Evolutionary conservation across 2,797 vertebrate genomes (phyloP).

Genomic region (Aselliscus stoliczkanus): DNA sequence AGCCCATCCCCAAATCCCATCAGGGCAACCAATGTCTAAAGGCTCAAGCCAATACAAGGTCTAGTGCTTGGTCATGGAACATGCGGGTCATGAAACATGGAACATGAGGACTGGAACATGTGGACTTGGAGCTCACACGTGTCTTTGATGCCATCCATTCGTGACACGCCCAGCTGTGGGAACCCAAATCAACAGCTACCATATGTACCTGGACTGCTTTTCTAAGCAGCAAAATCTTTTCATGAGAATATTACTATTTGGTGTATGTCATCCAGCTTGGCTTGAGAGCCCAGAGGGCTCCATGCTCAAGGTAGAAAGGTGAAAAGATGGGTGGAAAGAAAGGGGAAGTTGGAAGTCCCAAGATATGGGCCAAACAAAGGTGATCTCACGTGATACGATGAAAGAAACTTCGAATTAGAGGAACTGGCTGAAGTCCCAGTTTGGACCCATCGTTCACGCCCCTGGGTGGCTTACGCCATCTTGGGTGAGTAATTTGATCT

Average conservation of each 20-base stretch:
- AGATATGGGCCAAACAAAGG: background rate
- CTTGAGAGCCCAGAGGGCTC: background rate
- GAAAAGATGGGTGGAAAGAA: background rate
- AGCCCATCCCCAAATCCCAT: background rate
- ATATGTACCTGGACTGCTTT: background rate
- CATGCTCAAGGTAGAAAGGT: background rate
- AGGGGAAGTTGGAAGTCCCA: background rate
- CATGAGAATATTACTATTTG: constrained; percentile 57
- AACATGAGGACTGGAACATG: background rate
- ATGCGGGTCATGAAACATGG: no score
- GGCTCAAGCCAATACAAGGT: background rate
- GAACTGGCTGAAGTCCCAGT: background rate
- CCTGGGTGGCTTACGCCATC: no score
- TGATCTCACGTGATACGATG: background rate
- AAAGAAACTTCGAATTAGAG: background rate
- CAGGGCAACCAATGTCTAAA: background rate
- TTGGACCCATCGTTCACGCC: background rate
- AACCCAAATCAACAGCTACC: constrained; percentile 42
- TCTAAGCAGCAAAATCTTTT: constrained; percentile 11
- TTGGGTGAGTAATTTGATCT: background rate
- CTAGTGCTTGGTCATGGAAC: background rate
- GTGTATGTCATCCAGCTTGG: background rate
- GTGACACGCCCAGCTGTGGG: background rate
- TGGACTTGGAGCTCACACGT: background rate
- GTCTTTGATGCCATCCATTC: constrained; percentile 28